Conservation (phyloP, 2,888 invertebrate species). For the Drosophila colorata region DNA sequence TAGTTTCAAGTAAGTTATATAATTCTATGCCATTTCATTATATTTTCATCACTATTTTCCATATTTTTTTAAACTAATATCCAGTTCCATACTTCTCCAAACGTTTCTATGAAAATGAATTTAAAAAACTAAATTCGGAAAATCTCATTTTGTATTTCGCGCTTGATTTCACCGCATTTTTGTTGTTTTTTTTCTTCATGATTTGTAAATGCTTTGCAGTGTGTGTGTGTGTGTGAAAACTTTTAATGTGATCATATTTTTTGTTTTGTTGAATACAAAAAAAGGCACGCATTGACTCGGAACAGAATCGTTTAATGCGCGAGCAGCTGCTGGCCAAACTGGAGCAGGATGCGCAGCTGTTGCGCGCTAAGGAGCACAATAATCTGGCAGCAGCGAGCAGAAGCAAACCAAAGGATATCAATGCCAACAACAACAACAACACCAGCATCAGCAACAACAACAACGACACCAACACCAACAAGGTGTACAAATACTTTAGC, state of each 20-base stretch:
- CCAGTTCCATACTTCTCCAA: too few species aligned
- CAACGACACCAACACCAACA: slow-evolving; percentile 63
- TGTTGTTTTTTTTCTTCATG: neutral
- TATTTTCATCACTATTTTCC: neutral
- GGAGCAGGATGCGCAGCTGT: slow-evolving; percentile 79
- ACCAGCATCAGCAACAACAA: slow-evolving; percentile 16
- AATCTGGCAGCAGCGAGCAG: slow-evolving; percentile 31
- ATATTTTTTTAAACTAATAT: neutral
- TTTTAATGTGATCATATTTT: neutral
- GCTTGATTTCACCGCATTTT: neutral
- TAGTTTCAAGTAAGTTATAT: too few species aligned
- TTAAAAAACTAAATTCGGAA: neutral
- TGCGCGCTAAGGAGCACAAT: slow-evolving; percentile 51
- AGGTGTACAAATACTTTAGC: slow-evolving; percentile 85
- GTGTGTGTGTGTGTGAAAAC: neutral
- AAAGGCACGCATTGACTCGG: slow-evolving; percentile 81
- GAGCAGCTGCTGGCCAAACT: slow-evolving; percentile 81
- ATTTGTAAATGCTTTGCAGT: neutral
- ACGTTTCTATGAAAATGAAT: too few species aligned
- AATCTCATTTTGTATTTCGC: neutral
- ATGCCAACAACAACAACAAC: slow-evolving; percentile 11
- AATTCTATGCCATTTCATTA: too few species aligned
- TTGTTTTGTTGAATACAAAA: neutral
- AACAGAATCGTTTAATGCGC: slow-evolving; percentile 82
- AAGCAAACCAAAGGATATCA: slow-evolving; percentile 20